Base-by-base conservation (phyloP, 2,113 vertebrate genomes). In the Cololabis saira region DNA sequence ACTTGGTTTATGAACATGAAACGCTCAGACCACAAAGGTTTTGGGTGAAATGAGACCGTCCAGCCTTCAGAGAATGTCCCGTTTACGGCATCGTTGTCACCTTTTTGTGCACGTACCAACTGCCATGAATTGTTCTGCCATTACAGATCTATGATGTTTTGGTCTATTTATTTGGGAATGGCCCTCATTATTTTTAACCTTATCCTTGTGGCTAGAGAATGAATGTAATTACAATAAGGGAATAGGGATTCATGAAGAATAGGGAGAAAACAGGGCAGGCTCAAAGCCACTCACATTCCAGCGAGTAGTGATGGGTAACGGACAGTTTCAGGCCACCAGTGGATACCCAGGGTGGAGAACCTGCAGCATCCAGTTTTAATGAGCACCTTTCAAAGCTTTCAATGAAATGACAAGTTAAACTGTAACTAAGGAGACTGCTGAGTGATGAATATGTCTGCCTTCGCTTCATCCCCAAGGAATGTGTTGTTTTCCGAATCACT, bases 401-500 rank as follows among this genome's bases (percentile, higher is more conserved):
- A 76, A 52, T 68, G 51, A 67, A 62, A 67, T 67, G 74, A 76
- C 72, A 61, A 63, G 62, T 74, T 49, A 61, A 82, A 65, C 40
- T 30, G 17, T 60, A 44, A 76, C 76, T 76, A 54, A 33, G 61
- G 73, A 76, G 68, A 81, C 65, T 27, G 61, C 19, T 65, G 64
- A 69, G 62, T 2, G 27, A 59, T 64, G 56, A 65, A 76, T 76
- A 59, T 71, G 51, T 76, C 67, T 67, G 33, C 61, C 44, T 13
- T 15, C 44, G 4, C 22, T 33, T 56, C 21, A 5, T 81, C 80
- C 74, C 71, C 42, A 16, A 74, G 42, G 78, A 42, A 27, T 58
- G 19, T 61, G 61, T 43, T 69, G 73, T 83, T 87, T 80, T 87
- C 79, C 73, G 61, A 77, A 74, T 71, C 74, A 72, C 69, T 77